A percentile compares a stretch with the other conserved stretches of the same genome.
phyloP scores from a whole-genome alignment of 1,140 invertebrate species.

The Arion vulgaris region DNA sequence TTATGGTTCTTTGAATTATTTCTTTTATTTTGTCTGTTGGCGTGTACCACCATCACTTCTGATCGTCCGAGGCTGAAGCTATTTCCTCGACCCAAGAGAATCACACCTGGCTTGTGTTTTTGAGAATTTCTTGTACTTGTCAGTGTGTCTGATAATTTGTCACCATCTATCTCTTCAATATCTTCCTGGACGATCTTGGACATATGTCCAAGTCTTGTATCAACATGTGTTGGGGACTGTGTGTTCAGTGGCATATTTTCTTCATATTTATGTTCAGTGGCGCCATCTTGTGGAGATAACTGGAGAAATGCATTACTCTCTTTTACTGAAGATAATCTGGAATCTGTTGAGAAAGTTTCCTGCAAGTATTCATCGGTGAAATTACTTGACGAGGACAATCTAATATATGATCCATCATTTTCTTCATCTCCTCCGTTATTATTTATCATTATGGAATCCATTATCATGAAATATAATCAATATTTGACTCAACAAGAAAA shows the following conservation, averaged over 20 bases:
- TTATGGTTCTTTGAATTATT: not conserved
- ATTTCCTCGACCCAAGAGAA: slow-evolving; percentile 31
- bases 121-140: not conserved
- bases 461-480: not conserved
- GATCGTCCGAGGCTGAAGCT: slow-evolving; percentile 31
- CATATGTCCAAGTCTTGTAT: too few relatives aligned
- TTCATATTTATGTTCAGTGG: not conserved
- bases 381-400: not conserved
- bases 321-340: not conserved
- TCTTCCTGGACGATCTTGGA: not conserved
- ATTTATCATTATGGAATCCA: not conserved
- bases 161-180: not conserved
- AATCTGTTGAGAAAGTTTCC: not conserved
- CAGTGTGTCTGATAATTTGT: not conserved
- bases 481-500: not conserved
- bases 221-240: not conserved
- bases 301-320: not conserved
- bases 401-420: too few relatives aligned
- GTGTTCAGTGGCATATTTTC: not conserved
- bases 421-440: not conserved
- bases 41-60: slow-evolving; percentile 20
- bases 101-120: slow-evolving; percentile 6
- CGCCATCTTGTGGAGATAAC: not conserved
- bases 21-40: not conserved
- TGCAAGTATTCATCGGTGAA: not conserved